Conservation (phyloP, 1,140 invertebrate genomes). For the Tachypleus tridentatus region DNA sequence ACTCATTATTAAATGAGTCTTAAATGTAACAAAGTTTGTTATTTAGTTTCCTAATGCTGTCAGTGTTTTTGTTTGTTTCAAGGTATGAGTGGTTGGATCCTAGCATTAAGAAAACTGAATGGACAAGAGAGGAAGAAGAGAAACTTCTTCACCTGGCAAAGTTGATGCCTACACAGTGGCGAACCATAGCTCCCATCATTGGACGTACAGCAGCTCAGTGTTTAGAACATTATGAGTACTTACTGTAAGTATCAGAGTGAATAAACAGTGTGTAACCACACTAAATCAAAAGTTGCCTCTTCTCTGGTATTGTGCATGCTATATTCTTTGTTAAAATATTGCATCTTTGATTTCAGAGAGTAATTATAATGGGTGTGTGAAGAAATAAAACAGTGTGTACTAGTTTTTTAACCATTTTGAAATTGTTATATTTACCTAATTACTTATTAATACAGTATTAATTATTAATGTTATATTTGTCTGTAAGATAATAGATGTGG, state of each 20-base stretch:
- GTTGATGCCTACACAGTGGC: constrained; percentile 99
- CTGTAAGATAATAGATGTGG: constrained; percentile 4
- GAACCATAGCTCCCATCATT: constrained; percentile 98
- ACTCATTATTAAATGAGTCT: too few species aligned
- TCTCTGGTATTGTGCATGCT: too few species aligned
- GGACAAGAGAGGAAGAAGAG: constrained; percentile 98
- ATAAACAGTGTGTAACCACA: not conserved
- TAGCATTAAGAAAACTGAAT: constrained; percentile 99
- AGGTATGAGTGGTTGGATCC: constrained; percentile 97
- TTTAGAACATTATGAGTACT: constrained; percentile 91
- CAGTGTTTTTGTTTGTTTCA: constrained; percentile 3
- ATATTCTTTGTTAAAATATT: too few species aligned
- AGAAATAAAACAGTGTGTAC: too few species aligned
- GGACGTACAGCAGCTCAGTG: constrained; percentile 97
- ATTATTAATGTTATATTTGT: constrained; percentile 8
- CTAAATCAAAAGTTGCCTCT: too few species aligned
- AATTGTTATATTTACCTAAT: too few species aligned
- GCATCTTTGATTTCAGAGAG: too few species aligned
- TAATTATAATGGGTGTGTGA: too few species aligned
- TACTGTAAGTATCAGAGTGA: constrained; percentile 56
- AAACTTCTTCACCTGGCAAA: constrained; percentile 96
- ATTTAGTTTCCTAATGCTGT: constrained; percentile 1
- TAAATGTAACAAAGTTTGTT: not conserved
- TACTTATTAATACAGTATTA: too few species aligned
- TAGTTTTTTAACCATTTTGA: too few species aligned